phyloP scores from a whole-genome alignment of 2,113 vertebrate species.

The Galemys pyrenaicus region DNA sequence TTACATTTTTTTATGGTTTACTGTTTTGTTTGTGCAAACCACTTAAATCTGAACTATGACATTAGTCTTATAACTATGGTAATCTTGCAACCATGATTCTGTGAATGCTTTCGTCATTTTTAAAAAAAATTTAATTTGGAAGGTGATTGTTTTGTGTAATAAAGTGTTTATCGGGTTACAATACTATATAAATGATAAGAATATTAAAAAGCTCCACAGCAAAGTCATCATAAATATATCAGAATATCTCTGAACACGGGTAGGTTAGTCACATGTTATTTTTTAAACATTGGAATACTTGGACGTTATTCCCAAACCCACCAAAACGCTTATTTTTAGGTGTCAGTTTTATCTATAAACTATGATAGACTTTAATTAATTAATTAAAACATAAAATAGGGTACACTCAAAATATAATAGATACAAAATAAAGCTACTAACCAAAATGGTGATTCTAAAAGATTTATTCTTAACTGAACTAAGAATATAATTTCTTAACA shows the following conservation, averaged over 20 bases:
- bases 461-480: constrained; percentile 21
- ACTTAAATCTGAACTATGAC: constrained; percentile 65
- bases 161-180: too few relatives aligned
- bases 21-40: constrained; percentile 58
- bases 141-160: too few relatives aligned
- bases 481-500: constrained; percentile 38
- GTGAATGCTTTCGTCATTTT: not conserved
- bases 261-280: not conserved
- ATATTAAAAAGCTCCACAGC: too few relatives aligned
- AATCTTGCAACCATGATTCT: constrained; percentile 51
- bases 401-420: not conserved
- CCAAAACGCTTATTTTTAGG: constrained; percentile 32
- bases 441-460: not conserved
- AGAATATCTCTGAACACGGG: constrained; percentile 34
- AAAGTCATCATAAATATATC: not conserved
- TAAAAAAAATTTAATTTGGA: too few relatives aligned
- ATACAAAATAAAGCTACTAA: constrained; percentile 30
- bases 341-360: not conserved
- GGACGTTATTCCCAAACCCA: not conserved
- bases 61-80: not conserved
- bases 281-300: constrained; percentile 1
- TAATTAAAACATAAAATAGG: not conserved
- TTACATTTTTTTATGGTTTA: constrained; percentile 70
- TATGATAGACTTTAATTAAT: not conserved
- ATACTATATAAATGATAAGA: too few relatives aligned